phyloP scores from a whole-genome alignment of 2,113 vertebrate species.

The Poicephalus meyeri region DNA sequence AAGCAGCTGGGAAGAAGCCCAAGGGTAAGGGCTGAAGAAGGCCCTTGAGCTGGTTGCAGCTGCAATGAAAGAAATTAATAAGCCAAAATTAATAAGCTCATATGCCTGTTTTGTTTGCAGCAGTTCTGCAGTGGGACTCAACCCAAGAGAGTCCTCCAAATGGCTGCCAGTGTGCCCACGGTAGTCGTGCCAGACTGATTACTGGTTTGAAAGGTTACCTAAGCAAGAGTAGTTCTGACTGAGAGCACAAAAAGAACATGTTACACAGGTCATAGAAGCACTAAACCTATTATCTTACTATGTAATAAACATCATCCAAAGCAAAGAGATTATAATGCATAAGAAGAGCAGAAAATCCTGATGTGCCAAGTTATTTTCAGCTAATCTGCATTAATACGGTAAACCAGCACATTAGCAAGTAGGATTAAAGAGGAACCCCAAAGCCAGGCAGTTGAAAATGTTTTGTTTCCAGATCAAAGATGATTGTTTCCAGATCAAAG shows the following conservation, averaged over 20 bases:
- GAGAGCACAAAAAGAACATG: not conserved
- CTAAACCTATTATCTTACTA: conserved; percentile 43
- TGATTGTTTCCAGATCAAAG: not conserved
- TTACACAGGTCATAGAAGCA: conserved; percentile 32
- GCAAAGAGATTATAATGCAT: conserved; percentile 11
- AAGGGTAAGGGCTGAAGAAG: not conserved
- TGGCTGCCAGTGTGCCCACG: not conserved
- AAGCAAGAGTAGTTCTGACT: conserved; percentile 8
- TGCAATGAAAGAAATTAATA: conserved; percentile 1
- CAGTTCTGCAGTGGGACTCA: not conserved
- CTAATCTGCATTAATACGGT: conserved; percentile 17
- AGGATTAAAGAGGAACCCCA: conserved; percentile 44
- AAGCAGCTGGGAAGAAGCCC: not conserved
- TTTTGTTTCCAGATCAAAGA: not conserved
- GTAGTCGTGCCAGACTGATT: not conserved
- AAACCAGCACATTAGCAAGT: conserved; percentile 18
- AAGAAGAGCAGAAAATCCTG: conserved; percentile 38
- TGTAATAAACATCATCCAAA: conserved; percentile 35
- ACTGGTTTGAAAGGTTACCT: not conserved
- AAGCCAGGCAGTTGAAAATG: conserved; percentile 7
- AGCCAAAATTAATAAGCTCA: conserved; percentile 2
- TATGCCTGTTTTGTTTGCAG: conserved; percentile 17
- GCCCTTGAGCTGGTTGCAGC: not conserved
- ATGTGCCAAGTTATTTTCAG: conserved; percentile 21
- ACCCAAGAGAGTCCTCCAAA: not conserved